These are phyloP conservation scores for Eutrigla gurnardus DNA, from an alignment of 2,797 vertebrate genomes.

Conservation along the genomic window DNA sequence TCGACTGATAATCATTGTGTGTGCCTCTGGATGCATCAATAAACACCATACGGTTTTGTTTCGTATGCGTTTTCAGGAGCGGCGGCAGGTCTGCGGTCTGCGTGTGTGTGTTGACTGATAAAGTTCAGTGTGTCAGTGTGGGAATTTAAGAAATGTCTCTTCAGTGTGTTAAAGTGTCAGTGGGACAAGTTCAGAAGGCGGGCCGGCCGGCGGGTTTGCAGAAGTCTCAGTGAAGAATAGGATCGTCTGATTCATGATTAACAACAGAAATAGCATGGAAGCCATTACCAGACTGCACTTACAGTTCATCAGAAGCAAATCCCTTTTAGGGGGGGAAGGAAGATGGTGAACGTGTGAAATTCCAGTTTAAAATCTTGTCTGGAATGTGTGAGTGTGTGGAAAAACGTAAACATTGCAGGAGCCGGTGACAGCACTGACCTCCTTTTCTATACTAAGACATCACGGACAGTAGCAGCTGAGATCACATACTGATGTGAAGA, in stretches of 20 bases:
- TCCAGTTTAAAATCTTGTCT: conserved; percentile 5
- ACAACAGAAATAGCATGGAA: conserved; percentile 1
- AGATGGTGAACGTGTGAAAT: neutral
- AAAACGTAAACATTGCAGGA: conserved; percentile 32
- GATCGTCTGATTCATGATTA: conserved; percentile 8
- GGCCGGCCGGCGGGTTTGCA: conserved; percentile 10
- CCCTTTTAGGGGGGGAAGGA: conserved; percentile 5
- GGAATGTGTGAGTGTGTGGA: conserved; percentile 15
- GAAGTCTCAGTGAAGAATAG: conserved; percentile 1
- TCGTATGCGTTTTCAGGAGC: conserved; percentile 26
- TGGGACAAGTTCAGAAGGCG: conserved; percentile 49
- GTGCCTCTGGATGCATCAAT: conserved; percentile 8
- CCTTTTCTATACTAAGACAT: conserved; percentile 37
- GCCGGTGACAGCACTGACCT: conserved; percentile 43
- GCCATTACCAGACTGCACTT: neutral
- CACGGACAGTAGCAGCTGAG: conserved; percentile 35
- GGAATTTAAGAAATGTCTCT: conserved; percentile 66
- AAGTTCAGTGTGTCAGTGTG: conserved; percentile 54
- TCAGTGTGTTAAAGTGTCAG: conserved; percentile 47
- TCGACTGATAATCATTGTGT: conserved; percentile 18
- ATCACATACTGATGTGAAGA: conserved; percentile 55
- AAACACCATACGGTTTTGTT: conserved; percentile 15
- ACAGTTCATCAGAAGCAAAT: conserved; percentile 1
- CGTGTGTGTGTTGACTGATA: conserved; percentile 22
- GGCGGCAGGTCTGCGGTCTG: conserved; percentile 9